A percentile compares a stretch with the other conserved stretches of the same genome.
phyloP scores from a whole-genome alignment of 2,113 vertebrate species.

The Tragelaphus imberbis region DNA sequence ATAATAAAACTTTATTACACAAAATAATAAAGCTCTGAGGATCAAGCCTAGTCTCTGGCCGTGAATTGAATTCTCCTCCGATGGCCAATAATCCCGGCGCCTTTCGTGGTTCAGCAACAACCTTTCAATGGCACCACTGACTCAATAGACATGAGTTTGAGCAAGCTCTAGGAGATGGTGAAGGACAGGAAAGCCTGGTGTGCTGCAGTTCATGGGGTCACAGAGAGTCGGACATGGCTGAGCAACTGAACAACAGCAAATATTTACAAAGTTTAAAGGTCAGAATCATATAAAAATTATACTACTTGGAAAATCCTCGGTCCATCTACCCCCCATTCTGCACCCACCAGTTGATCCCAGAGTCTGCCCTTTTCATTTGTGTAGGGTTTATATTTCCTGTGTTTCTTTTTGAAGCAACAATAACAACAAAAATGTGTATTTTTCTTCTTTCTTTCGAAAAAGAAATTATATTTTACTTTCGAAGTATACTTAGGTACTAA shows the following conservation, averaged over 20 bases:
- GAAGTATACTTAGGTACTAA: not conserved
- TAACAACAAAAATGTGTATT: not conserved
- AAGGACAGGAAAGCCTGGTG: not conserved
- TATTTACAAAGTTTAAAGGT: not conserved
- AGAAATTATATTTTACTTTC: not conserved
- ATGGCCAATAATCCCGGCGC: not conserved
- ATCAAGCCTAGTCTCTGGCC: not conserved
- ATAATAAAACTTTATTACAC: not conserved
- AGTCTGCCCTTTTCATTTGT: not conserved
- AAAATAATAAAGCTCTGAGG: not conserved
- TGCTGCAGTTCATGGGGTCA: not conserved
- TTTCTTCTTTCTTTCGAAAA: not conserved
- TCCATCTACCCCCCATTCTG: not conserved
- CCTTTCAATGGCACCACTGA: rapidly evolving
- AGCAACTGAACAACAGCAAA: not conserved
- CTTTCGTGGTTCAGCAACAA: not conserved
- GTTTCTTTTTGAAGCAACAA: not conserved
- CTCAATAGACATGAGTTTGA: not conserved
- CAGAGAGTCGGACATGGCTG: not conserved
- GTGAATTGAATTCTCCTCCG: rapidly evolving
- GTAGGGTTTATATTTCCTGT: not conserved
- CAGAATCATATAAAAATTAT: not conserved
- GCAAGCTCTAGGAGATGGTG: not conserved
- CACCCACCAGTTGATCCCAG: not conserved
- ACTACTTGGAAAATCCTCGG: not conserved